A percentile compares a stretch with the other conserved stretches of the same genome.
Conservation (phyloP, 2,797 vertebrate species). For the Gymnothorax reevesii region DNA sequence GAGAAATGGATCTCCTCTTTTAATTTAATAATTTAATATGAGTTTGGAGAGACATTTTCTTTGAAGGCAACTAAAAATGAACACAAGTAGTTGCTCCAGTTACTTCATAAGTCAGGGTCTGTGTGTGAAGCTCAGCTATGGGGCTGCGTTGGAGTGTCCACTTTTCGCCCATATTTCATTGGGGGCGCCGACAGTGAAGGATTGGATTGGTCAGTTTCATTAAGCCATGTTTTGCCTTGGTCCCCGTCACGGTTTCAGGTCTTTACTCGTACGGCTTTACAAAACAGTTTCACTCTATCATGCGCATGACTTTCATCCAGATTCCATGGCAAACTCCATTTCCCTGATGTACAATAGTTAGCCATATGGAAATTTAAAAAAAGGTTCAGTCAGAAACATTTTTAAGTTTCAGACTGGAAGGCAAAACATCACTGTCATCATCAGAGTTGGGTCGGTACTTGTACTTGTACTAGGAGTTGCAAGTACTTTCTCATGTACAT, state of each 20-base stretch:
- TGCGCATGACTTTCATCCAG: neutral
- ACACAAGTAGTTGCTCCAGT: neutral
- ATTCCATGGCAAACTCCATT: neutral
- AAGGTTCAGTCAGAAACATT: slow-evolving; percentile 51
- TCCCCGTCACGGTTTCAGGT: neutral
- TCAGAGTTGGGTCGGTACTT: no score
- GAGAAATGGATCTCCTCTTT: neutral
- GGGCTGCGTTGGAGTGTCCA: neutral
- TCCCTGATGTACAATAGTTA: slow-evolving; percentile 55
- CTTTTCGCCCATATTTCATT: neutral
- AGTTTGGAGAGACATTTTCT: neutral
- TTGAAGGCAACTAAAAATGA: neutral
- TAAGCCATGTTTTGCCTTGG: neutral
- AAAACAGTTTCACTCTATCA: slow-evolving; percentile 43
- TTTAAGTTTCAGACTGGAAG: neutral
- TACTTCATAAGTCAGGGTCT: neutral
- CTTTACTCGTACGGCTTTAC: neutral
- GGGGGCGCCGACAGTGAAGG: neutral
- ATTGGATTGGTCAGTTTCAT: neutral
- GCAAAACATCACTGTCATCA: neutral
- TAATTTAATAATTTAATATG: neutral
- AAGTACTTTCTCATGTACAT: no score
- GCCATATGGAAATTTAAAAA: slow-evolving; percentile 48
- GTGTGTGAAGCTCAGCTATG: neutral
- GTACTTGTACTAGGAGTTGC: no score